These are phyloP conservation scores for Platycercus adscitus DNA, from an alignment of 2,113 vertebrate genomes.

Conservation along the genomic window DNA sequence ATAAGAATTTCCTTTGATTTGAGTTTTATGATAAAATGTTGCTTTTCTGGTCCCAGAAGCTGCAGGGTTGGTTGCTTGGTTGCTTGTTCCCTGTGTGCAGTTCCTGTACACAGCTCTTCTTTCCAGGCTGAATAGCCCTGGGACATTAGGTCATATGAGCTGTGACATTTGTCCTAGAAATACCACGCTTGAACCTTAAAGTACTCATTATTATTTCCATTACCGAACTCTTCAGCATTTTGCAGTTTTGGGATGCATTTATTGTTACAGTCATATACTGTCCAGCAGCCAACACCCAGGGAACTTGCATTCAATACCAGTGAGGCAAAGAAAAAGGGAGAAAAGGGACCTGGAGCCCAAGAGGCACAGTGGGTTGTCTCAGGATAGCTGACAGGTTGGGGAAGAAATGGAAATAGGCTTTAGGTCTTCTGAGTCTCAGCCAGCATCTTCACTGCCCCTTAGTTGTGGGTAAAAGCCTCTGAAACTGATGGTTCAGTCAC, in stretches of 20 bases:
- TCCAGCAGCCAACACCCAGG: not conserved
- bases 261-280: not conserved
- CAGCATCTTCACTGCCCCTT: not conserved
- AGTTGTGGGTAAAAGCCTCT: not conserved
- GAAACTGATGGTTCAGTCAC: not conserved
- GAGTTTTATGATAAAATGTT: not conserved
- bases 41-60: not conserved
- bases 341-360: not conserved
- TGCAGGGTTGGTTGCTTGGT: not conserved
- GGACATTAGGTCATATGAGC: not conserved
- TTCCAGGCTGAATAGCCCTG: not conserved
- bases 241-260: not conserved
- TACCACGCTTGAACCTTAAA: not conserved
- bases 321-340: not conserved
- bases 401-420: not conserved
- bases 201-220: not conserved
- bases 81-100: not conserved
- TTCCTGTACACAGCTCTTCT: not conserved
- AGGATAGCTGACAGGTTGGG: not conserved
- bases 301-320: not conserved
- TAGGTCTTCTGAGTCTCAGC: not conserved
- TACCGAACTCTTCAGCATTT: not conserved
- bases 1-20: not conserved
- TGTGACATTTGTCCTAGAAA: slow-evolving; percentile 26
- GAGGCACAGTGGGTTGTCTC: not conserved